Evolutionary conservation across 2,797 vertebrate genomes (phyloP).

Genomic region (Pampus argenteus): DNA sequence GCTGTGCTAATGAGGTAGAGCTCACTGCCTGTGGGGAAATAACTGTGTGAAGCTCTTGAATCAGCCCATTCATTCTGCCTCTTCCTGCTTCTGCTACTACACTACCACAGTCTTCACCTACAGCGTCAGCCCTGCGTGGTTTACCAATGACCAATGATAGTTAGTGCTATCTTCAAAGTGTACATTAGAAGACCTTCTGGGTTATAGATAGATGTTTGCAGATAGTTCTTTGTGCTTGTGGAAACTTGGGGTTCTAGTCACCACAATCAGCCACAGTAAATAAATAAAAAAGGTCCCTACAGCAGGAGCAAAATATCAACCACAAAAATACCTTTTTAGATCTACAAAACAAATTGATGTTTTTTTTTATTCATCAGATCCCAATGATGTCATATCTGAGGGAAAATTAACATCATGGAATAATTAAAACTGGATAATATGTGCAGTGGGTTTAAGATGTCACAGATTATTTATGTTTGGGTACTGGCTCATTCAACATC

Average conservation of each 20-base stretch:
- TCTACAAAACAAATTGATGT: background rate
- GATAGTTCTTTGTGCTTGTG: constrained; percentile 5
- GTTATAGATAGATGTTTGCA: constrained; percentile 21
- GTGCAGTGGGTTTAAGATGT: constrained; percentile 4
- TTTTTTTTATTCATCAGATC: background rate
- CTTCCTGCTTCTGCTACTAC: constrained; percentile 34
- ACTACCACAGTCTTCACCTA: constrained; percentile 30
- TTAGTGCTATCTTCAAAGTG: constrained; percentile 17
- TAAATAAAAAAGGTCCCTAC: background rate
- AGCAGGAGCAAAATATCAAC: constrained; percentile 1
- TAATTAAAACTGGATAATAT: background rate
- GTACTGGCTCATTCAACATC: background rate
- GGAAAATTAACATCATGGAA: background rate
- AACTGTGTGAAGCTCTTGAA: constrained; percentile 53
- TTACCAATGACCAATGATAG: constrained; percentile 12
- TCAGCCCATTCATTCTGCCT: constrained; percentile 62
- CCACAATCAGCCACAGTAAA: background rate
- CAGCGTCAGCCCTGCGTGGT: constrained; percentile 6
- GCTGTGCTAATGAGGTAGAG: constrained; percentile 62
- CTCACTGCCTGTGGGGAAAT: constrained; percentile 67
- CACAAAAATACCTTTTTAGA: background rate
- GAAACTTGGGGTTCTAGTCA: background rate
- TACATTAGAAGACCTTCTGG: constrained; percentile 14
- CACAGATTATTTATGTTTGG: constrained; percentile 11
- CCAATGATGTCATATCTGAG: background rate